phyloP scores from a whole-genome alignment of 2,113 vertebrate genomes.

The Ciconia boyciana region DNA sequence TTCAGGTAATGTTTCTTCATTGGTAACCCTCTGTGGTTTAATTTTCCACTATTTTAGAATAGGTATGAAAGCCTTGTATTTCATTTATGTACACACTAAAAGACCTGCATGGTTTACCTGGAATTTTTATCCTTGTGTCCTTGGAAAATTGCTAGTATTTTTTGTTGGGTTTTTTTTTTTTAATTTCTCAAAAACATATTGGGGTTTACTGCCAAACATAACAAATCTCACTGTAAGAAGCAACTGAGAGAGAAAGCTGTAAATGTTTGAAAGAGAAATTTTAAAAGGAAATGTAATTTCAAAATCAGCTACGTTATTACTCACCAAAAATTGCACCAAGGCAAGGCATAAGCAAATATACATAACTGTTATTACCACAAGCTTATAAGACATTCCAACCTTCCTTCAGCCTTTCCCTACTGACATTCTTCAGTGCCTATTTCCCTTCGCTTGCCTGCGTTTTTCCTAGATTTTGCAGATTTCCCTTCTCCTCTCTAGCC shows the following conservation, averaged over 20 bases:
- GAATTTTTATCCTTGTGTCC: background rate
- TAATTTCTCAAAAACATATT: background rate
- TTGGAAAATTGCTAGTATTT: background rate
- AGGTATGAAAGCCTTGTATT: background rate
- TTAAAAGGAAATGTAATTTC: background rate
- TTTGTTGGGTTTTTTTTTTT: background rate
- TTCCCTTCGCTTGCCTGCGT: background rate
- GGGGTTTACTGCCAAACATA: background rate
- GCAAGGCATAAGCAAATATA: background rate
- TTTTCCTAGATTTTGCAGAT: background rate
- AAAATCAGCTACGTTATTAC: background rate
- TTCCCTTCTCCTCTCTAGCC: background rate
- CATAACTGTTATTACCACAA: background rate
- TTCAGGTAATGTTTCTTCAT: background rate
- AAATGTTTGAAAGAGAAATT: background rate
- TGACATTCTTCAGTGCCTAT: background rate
- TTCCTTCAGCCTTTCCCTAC: background rate
- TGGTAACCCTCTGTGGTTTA: background rate
- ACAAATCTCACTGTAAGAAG: background rate
- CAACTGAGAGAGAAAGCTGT: background rate
- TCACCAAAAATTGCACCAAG: background rate
- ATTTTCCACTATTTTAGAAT: background rate
- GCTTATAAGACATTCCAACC: background rate
- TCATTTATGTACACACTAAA: background rate
- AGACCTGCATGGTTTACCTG: background rate